Percentiles rank a stretch among this genome's conserved stretches.
Conservation (phyloP, 2,113 vertebrate genomes). For the Dicerorhinus sumatrensis region DNA sequence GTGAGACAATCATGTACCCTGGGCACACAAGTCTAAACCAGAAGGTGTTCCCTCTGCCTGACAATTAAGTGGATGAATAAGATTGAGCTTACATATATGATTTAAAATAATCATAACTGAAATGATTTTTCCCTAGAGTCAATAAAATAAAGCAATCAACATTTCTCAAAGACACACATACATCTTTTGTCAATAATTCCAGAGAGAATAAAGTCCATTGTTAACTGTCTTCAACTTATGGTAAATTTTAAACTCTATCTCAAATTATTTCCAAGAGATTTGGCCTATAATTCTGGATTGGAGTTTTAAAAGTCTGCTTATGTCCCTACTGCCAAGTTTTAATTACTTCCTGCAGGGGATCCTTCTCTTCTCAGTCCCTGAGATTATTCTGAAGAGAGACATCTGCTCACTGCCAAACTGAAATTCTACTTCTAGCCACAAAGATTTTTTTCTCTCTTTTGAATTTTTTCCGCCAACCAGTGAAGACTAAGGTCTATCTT, state of each 20-base stretch:
- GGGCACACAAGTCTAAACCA: neutral
- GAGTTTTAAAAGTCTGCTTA: constrained; percentile 46
- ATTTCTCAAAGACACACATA: neutral
- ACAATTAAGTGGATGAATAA: neutral
- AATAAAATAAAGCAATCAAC: neutral
- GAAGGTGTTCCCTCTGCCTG: neutral
- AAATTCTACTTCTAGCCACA: constrained; percentile 1
- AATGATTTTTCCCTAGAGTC: neutral
- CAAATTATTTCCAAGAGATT: constrained; percentile 51
- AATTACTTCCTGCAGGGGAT: constrained; percentile 61
- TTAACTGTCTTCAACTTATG: neutral
- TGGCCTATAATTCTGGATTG: constrained; percentile 5
- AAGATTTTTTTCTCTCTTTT: neutral
- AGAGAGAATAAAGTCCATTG: neutral
- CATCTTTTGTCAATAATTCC: neutral
- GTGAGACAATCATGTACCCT: neutral
- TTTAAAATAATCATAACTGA: constrained; percentile 12
- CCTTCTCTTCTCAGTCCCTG: constrained; percentile 48
- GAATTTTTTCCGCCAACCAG: neutral
- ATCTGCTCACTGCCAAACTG: constrained; percentile 31
- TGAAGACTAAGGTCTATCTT: constrained; percentile 17
- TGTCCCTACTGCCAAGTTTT: constrained; percentile 53
- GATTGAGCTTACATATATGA: neutral
- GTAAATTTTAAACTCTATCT: constrained; percentile 31
- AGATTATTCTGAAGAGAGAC: constrained; percentile 60